Base-by-base conservation (phyloP, 2,797 vertebrate genomes). In the Zenarchopterus dispar region DNA sequence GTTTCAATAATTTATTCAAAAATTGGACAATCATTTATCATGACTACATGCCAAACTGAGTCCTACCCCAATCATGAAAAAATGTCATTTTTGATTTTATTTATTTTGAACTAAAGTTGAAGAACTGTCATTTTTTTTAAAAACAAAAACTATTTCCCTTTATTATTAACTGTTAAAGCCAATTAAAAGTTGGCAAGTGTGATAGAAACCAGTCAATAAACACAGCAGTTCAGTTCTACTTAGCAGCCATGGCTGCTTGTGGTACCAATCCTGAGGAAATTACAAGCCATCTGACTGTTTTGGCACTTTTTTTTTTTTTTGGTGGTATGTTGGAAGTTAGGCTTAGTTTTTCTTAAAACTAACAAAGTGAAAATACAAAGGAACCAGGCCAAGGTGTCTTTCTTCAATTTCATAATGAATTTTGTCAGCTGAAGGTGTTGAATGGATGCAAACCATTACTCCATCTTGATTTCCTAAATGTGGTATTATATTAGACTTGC, bases 211-310 rank as follows among this genome's bases (percentile, higher is more conserved):
- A 75, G 75, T 59, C 70, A 70, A 85, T 65, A 82, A 84, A 81
- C 69, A 72, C 56, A 71, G 0, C 15, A 41, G 51, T 47, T 50
- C 6, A 57, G 36, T 55, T 58, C 55, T 9, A 28, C 71, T 62
- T 57, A 62, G 73, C 33, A 47, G 67, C 66, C 70, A 74, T 50
- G 39, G 22, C 31, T 22, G 62, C 51, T 58, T 76, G 67, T 73
- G 79, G 82, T 80, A 67, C 70, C 64, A 67, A 62, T 53, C 52
- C 21, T 2, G 31, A 44, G 69, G 54, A 62, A 83, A 73, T 80
- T 68, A 85, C 68, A 54, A 55, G 69, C 26, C 1, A 19, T 49
- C 49, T 80, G 71, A 84, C 82, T 87, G 77, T 87, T 85, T 85
- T 86, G 81, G 78, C 81, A 50, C 80, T 65, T 55, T 8, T n/a